Conservation (phyloP, 2,113 vertebrate species). For the Oncorhynchus mykiss region DNA sequence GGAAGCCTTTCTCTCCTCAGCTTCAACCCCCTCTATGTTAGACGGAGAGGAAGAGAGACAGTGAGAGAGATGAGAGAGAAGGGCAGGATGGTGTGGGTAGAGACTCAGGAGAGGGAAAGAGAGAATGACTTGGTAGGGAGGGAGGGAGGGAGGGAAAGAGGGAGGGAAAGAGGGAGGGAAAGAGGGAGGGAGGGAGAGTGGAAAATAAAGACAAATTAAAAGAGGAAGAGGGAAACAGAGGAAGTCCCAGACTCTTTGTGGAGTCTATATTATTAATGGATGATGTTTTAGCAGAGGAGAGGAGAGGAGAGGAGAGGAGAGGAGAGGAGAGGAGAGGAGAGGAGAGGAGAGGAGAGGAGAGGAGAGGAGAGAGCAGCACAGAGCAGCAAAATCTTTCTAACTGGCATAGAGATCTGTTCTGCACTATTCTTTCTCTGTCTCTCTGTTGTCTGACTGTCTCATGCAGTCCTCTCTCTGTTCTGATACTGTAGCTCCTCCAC, state of each 20-base stretch:
- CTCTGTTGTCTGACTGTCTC: no score
- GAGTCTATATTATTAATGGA: conserved; percentile 67
- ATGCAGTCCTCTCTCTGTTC: no score
- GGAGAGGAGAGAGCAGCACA: no score
- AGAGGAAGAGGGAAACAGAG: conserved; percentile 5
- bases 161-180: background rate
- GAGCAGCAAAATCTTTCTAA: no score
- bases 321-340: conserved; percentile 14
- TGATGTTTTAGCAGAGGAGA: conserved; percentile 63
- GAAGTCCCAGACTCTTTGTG: conserved; percentile 64
- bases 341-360: no score
- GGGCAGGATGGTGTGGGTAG: background rate
- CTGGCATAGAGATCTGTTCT: no score
- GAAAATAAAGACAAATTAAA: background rate
- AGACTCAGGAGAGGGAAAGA: conserved; percentile 9
- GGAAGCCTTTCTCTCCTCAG: background rate
- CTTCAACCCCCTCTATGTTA: no score
- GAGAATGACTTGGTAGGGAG: background rate
- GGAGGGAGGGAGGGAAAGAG: background rate
- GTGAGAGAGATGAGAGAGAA: background rate
- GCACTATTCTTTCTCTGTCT: no score
- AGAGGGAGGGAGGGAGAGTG: background rate
- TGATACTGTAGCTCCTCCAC: no score
- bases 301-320: no score
- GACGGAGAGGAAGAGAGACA: background rate